These are phyloP conservation scores for Coturnix japonica DNA, from an alignment of 2,113 vertebrate species.

Conservation along the genomic window DNA sequence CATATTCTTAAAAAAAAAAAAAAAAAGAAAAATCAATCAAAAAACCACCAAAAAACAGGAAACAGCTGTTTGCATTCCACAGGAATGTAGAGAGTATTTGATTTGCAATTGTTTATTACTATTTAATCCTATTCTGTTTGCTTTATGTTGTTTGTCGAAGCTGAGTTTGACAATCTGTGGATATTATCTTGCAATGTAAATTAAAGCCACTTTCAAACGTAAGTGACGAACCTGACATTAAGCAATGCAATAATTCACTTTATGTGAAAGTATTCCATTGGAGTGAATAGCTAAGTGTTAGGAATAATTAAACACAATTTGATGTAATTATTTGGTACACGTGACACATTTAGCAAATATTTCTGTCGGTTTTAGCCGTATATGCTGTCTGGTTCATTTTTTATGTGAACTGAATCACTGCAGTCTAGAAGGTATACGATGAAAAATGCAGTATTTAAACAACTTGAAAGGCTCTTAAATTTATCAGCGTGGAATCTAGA, in stretches of 20 bases:
- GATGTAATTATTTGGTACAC: neutral
- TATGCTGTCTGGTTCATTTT: neutral
- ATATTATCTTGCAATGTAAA: neutral
- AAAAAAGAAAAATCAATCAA: neutral
- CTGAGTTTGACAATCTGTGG: neutral
- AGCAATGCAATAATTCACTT: neutral
- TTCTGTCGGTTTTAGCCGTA: neutral
- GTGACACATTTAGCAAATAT: neutral
- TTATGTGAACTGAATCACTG: neutral
- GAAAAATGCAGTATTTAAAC: neutral
- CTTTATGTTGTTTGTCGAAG: neutral
- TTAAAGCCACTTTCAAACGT: neutral
- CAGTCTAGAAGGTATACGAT: neutral
- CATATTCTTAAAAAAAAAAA: neutral
- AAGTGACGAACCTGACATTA: neutral
- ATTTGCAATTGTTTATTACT: neutral
- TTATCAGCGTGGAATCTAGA: neutral
- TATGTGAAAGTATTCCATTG: neutral
- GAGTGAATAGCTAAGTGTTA: neutral
- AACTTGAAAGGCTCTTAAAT: neutral
- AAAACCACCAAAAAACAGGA: neutral
- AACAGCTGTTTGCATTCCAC: neutral
- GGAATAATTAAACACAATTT: neutral
- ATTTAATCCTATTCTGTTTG: neutral
- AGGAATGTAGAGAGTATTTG: neutral